Evolutionary conservation across 2,113 vertebrate species (phyloP).

Genomic region (Ahaetulla prasina): DNA sequence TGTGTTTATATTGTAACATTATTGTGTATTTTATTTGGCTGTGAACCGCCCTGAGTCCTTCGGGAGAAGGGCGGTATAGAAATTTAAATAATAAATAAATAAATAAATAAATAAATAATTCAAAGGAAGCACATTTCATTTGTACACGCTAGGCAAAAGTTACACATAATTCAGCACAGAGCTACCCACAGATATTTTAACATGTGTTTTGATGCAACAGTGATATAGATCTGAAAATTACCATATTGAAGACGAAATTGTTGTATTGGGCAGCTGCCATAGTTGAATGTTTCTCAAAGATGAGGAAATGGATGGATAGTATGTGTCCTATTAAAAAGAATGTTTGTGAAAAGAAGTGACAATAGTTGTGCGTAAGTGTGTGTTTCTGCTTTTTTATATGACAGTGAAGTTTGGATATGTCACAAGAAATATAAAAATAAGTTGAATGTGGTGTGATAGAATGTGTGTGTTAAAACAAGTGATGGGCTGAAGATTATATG

Average conservation of each 20-base stretch:
- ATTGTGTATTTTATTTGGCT: too few species aligned
- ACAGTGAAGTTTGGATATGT: not conserved
- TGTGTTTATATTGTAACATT: too few species aligned
- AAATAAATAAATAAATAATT: too few species aligned
- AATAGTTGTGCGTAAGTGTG: not conserved
- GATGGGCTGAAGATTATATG: not conserved
- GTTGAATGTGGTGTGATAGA: not conserved
- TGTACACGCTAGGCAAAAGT: not conserved
- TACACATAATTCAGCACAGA: not conserved
- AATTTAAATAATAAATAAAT: too few species aligned
- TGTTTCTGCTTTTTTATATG: not conserved
- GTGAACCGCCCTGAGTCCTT: too few species aligned
- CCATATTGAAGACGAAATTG: not conserved
- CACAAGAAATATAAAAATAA: not conserved
- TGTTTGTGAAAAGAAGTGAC: not conserved
- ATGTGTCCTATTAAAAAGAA: not conserved
- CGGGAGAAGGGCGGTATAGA: too few species aligned
- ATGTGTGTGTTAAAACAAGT: not conserved
- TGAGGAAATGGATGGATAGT: not conserved
- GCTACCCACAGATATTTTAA: not conserved
- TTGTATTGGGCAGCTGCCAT: not conserved
- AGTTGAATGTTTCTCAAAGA: not conserved
- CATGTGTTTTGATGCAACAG: not conserved
- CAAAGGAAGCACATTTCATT: not conserved
- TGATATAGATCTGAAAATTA: not conserved